Base-by-base conservation (phyloP, 2,888 invertebrate species). In the Tetanocera ferruginea region DNA sequence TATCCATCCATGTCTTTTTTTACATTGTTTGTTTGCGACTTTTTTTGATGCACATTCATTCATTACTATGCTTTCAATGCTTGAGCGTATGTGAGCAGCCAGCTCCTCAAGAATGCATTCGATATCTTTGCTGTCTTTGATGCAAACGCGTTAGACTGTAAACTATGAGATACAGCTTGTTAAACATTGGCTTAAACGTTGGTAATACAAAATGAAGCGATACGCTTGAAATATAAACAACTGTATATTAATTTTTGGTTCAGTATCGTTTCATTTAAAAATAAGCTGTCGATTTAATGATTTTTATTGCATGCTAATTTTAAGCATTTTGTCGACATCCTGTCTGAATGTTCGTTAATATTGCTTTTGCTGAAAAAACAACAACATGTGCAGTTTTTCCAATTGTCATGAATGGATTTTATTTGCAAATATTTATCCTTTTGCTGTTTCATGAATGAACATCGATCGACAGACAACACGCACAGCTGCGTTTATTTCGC, bases 101-200 rank as follows among this genome's bases (percentile, higher is more conserved):
- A 8, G 25, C 69, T 23, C 3, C 28, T 28, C 28, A 23, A 6
- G 19, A 28, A 51, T 51, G 49, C 69, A 49, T 69, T 25, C n/a
- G 28, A 28, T 49, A 14, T 23, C 34, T 49, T 23, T 55, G 55
- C 55, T 64, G 70, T 71, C 78, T 81, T 81, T 82, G 79, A 81
- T 80, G 76, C 66, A 77, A 79, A 84, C 83, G 87, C 87, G 87
- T 86, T 84, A 84, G 88, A 87, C 86, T 87, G 87, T 87, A 83
- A 87, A 87, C 83, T 83, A 82, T 80, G 77, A 85, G 85, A 87
- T 84, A 84, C 80, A 81, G 67, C 72, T 64, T 55, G 55, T 23
- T n/a, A 55, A 55, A 55, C 23, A 55, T 55, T 55, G 23, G 19
- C 55, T 55, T 23, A 43, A 55, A 55, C 17, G 55, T 19, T 23